phyloP scores from a whole-genome alignment of 92 coral and sea anemone species.

The Scolanthus callimorphus region DNA sequence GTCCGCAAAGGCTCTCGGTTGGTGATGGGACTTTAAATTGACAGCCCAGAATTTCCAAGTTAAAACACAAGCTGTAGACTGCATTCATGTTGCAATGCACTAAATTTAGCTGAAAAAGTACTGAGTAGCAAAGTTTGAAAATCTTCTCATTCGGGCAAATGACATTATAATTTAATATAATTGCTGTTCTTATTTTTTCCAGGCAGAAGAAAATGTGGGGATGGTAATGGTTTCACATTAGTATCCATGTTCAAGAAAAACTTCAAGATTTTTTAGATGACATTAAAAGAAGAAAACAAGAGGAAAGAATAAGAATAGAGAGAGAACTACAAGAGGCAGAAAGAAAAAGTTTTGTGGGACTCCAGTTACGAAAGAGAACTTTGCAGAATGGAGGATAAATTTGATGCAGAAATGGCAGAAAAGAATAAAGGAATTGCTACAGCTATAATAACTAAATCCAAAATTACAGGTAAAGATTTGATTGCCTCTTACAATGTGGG shows the following conservation, averaged over 20 bases:
- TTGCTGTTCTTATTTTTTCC: too few relatives aligned
- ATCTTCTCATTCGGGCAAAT: too few relatives aligned
- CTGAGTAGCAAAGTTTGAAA: too few relatives aligned
- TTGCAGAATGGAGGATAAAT: constrained; percentile 79
- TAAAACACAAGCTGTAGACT: too few relatives aligned
- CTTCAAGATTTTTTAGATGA: constrained; percentile 66
- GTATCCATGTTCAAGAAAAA: constrained; percentile 91
- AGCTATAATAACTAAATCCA: constrained; percentile 59
- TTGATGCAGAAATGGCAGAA: constrained; percentile 64
- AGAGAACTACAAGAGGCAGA: constrained; percentile 88
- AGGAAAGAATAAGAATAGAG: constrained; percentile 53
- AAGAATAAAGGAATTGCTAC: constrained; percentile 34
- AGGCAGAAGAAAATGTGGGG: constrained; percentile 95
- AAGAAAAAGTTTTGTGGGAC: constrained; percentile 76
- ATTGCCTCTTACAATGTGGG: too few relatives aligned
- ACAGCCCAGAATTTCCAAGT: too few relatives aligned
- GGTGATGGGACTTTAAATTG: too few relatives aligned
- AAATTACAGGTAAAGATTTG: constrained; percentile 87
- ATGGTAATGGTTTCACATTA: constrained; percentile 97
- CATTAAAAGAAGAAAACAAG: constrained; percentile 56
- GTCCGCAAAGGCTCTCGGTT: too few relatives aligned
- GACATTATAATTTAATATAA: too few relatives aligned
- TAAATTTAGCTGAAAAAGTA: too few relatives aligned
- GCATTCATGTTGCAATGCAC: too few relatives aligned
- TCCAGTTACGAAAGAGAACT: constrained; percentile 81